A percentile compares a stretch with the other conserved stretches of the same genome.
These are phyloP conservation scores for Cataglyphis hispanica DNA, from an alignment of 1,140 invertebrate genomes.

Conservation along the genomic window DNA sequence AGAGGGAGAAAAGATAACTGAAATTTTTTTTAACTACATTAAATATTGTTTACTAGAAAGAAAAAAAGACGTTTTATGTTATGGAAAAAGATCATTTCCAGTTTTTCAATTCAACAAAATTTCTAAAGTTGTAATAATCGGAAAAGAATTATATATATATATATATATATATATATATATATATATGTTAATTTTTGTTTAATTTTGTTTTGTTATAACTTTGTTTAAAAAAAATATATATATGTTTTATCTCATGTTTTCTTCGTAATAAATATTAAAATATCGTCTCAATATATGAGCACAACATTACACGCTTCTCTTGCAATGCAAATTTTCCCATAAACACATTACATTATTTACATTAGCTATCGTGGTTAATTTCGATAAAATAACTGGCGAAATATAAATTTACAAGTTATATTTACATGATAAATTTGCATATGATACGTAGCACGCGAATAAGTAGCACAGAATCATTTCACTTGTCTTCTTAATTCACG, in stretches of 20 bases:
- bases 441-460: not conserved
- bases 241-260: no score
- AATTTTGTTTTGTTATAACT: no score
- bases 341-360: not conserved
- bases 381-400: not conserved
- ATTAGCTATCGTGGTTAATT: not conserved
- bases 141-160: not conserved
- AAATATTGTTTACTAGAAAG: not conserved
- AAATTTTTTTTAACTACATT: not conserved
- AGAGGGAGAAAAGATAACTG: not conserved
- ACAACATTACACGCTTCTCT: not conserved
- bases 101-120: not conserved
- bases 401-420: not conserved
- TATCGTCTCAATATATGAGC: not conserved
- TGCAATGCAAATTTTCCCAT: not conserved
- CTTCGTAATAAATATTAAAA: not conserved
- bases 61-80: constrained; percentile 2
- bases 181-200: no score
- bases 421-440: not conserved
- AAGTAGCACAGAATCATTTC: constrained; percentile 16
- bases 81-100: no score
- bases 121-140: not conserved
- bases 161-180: no score
- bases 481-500: constrained; percentile 40
- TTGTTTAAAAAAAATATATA: not conserved